phyloP scores from a whole-genome alignment of 1,140 invertebrate genomes.

The Trachelipus rathkii region DNA sequence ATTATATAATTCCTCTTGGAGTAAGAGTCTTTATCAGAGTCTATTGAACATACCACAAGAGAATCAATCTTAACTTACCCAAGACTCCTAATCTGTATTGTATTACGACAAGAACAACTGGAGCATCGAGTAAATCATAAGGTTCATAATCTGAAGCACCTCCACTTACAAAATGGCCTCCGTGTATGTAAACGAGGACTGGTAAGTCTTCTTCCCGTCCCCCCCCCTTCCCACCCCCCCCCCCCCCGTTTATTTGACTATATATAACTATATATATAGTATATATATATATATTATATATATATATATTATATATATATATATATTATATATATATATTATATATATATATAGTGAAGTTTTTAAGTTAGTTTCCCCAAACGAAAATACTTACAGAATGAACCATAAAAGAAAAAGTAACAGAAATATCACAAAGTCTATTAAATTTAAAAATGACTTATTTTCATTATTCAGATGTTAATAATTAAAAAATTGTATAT shows the following conservation, averaged over 20 bases:
- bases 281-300: constrained; percentile 2
- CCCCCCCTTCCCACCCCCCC: too few relatives aligned
- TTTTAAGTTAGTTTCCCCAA: too few relatives aligned
- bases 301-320: not conserved
- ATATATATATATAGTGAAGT: too few relatives aligned
- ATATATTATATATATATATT: not conserved
- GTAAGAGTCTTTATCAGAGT: too few relatives aligned
- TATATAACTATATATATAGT: not conserved
- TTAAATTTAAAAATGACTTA: too few relatives aligned
- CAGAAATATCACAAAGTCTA: too few relatives aligned
- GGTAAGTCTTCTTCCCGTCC: not conserved
- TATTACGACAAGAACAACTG: not conserved
- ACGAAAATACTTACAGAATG: too few relatives aligned
- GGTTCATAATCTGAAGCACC: not conserved
- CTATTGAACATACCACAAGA: too few relatives aligned
- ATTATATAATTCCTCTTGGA: too few relatives aligned
- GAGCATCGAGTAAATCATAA: not conserved
- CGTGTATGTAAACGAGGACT: constrained; percentile 8
- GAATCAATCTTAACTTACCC: not conserved
- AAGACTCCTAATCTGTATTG: constrained; percentile 15
- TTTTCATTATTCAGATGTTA: too few relatives aligned
- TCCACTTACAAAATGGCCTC: not conserved
- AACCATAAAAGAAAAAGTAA: too few relatives aligned
- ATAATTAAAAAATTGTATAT: too few relatives aligned
- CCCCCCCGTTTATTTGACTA: not conserved